phyloP scores from a whole-genome alignment of 2,113 vertebrate genomes.

The Podocnemis expansa region DNA sequence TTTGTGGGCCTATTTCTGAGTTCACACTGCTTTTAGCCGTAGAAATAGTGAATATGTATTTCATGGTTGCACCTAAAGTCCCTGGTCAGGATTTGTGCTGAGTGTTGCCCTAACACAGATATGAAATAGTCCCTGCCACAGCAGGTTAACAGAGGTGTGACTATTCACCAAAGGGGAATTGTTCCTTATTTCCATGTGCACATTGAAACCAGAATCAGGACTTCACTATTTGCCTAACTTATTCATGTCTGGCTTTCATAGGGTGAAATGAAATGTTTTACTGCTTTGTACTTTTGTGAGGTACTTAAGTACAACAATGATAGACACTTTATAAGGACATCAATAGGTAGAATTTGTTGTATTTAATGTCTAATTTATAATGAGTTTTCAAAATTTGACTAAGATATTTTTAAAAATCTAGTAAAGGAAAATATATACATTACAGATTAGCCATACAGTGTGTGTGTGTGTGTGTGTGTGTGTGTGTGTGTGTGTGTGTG shows the following conservation, averaged over 20 bases:
- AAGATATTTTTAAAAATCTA: background rate
- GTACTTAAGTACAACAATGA: background rate
- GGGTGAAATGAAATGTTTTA: background rate
- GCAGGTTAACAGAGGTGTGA: background rate
- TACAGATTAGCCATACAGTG: background rate
- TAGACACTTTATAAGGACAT: background rate
- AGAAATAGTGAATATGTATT: conserved; percentile 24
- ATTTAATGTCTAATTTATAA: background rate
- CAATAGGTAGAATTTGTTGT: background rate
- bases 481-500: background rate
- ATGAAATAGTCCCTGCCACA: conserved; percentile 15
- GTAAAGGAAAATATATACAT: background rate
- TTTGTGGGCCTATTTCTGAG: conserved; percentile 3
- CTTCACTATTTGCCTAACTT: background rate
- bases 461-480: background rate
- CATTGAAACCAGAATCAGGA: background rate
- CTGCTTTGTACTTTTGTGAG: background rate
- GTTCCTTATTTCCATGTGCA: background rate
- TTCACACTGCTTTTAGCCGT: conserved; percentile 37
- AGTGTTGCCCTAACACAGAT: background rate
- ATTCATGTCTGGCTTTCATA: background rate
- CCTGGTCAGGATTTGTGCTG: accelerated
- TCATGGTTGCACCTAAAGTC: background rate
- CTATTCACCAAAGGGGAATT: background rate
- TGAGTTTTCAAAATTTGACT: background rate